These are phyloP conservation scores for Gallinago undulata DNA, from an alignment of 2,113 vertebrate species.

Conservation along the genomic window DNA sequence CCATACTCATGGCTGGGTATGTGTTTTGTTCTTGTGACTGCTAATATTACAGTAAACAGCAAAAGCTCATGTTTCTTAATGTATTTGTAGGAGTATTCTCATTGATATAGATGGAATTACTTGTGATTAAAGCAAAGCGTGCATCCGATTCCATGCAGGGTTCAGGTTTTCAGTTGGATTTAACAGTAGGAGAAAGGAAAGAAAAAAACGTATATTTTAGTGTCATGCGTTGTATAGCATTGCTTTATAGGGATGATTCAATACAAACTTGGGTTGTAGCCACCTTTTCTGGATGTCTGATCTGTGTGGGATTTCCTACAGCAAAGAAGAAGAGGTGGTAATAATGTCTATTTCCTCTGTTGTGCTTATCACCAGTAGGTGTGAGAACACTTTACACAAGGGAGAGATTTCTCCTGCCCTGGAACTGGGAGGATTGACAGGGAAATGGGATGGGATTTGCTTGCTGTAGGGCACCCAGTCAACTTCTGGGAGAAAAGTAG, in stretches of 20 bases:
- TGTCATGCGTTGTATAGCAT: neutral
- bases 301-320: neutral
- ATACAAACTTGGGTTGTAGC: neutral
- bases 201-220: neutral
- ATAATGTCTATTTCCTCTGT: neutral
- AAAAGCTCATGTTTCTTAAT: neutral
- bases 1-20: neutral
- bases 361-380: neutral
- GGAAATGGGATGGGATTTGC: neutral
- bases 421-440: neutral
- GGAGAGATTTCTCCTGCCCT: neutral
- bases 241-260: neutral
- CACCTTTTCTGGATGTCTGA: neutral
- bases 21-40: constrained; percentile 14
- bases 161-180: neutral
- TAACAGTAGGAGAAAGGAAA: neutral
- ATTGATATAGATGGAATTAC: neutral
- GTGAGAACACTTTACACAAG: neutral
- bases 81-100: neutral
- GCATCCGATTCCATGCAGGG: neutral
- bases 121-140: neutral
- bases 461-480: neutral
- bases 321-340: neutral
- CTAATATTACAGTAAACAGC: neutral
- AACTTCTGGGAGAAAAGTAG: neutral